Evolutionary conservation across 2,113 vertebrate species (phyloP), one percentile per base, ranked within the genome.

Genomic region (Daubentonia madagascariensis): DNA sequence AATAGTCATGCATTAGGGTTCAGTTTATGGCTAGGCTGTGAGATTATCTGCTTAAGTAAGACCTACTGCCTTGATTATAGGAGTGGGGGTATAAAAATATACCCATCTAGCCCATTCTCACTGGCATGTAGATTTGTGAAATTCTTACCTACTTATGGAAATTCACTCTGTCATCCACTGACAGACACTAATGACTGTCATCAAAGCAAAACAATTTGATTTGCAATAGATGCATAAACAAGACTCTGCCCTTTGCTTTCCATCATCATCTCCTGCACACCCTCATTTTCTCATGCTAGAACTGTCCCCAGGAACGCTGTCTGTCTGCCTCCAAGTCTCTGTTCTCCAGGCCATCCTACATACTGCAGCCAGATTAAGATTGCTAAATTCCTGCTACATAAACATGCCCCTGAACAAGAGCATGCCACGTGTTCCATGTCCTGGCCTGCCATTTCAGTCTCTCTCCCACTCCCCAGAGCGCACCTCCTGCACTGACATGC

Each of bases 401-500:
- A 25, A 40, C n/a, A 67, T 2, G 0, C 22, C 32, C 30, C 14
- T 20, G 20, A 48, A 13, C 22, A 11, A 63, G 12, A 59, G 20
- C 28, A 3, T 13, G 23, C 63, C n/a, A 10, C 50, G 1, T 8
- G 3, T 1, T 20, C 63, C 20, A 20, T 45, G 75, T 11, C 70
- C 40, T 20, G 70, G 63, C 8, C 48, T 80, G 11, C 35, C 48
- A 16, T n/a, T 40, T 30, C 63, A 70, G 0, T 61, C 40, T 40
- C 22, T 57, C 5, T 28, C 57, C n/a, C 28, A 3, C 45, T 61
- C 25, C n/a, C 20, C 6, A 8, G 43, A 1, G 61, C 16, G 23
- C 16, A 32, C 23, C 8, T 30, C 75, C 65, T 6, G 0, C 22
- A 20, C 32, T 17, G 12, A 40, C 10, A 0, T n/a, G 57, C 20